Base-by-base conservation (phyloP, 2,888 invertebrate species). In the Euspilapteryx auroguttella region DNA sequence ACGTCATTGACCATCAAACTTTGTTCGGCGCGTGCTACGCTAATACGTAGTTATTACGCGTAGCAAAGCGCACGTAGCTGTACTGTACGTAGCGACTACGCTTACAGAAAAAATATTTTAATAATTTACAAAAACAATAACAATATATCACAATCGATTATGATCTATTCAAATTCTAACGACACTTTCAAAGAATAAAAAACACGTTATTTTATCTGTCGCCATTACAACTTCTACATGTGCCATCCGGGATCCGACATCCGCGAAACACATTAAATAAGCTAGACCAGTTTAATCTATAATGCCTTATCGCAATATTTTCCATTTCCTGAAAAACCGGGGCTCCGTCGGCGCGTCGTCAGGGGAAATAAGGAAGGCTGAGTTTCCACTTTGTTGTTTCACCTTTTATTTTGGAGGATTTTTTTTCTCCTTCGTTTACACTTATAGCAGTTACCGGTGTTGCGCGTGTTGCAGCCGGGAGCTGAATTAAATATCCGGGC, bases 221-320 rank as follows among this genome's bases (percentile, higher is more conserved):
- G 24, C 40, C 55, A 57, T 58, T 58, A 56, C 54, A 58, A 63
- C 50, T 57, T 57, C n/a, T n/a, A n/a, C n/a, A n/a, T n/a, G n/a
- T n/a, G n/a, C n/a, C n/a, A n/a, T n/a, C n/a, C n/a, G n/a, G n/a
- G n/a, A n/a, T n/a, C n/a, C n/a, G n/a, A n/a, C n/a, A n/a, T n/a
- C n/a, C n/a, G n/a, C n/a, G n/a, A n/a, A n/a, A 42, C 48, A 52
- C 58, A 64, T 68, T 69, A 66, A 58, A 56, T 52, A 51, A 49
- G 42, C 53, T 53, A 42, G 53, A 58, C 59, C 54, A 58, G 63
- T 71, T 69, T 73, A 75, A 75, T 75, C 68, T 71, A 65, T 75
- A 76, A 76, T 73, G 54, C 57, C 73, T 77, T 76, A 77, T 76
- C 73, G 69, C 73, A 63, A 76, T 76, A 75, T 76, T 76, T 75